Conservation (phyloP, 2,113 vertebrate genomes). For the Dasypus novemcinctus region DNA sequence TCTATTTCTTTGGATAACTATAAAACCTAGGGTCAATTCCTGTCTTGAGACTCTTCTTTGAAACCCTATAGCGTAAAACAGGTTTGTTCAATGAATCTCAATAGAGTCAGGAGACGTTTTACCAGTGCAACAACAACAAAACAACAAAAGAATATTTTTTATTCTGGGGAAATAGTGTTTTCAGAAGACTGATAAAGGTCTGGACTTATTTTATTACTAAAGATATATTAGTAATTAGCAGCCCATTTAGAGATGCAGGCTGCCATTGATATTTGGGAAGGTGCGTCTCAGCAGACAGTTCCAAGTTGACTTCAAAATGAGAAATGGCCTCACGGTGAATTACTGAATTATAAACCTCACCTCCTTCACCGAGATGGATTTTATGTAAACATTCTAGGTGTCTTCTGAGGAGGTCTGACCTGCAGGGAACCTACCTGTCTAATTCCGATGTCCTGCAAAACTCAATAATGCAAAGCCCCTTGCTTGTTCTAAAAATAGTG, state of each 20-base stretch:
- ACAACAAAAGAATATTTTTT: slow-evolving; percentile 1
- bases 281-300: slow-evolving; percentile 1
- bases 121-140: not conserved
- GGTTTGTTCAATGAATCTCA: not conserved
- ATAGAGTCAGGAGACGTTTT: not conserved
- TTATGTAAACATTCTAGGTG: not conserved
- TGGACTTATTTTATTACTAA: not conserved
- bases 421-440: slow-evolving; percentile 5
- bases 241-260: not conserved
- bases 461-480: slow-evolving; percentile 22
- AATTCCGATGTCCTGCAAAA: slow-evolving; percentile 15
- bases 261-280: slow-evolving; percentile 14
- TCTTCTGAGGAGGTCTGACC: slow-evolving; percentile 21
- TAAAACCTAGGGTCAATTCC: not conserved
- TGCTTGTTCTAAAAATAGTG: slow-evolving; percentile 76
- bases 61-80: not conserved
- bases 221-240: slow-evolving; percentile 3
- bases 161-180: not conserved
- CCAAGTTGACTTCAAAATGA: slow-evolving; percentile 23
- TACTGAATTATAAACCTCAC: not conserved
- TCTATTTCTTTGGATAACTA: not conserved
- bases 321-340: not conserved
- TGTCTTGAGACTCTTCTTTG: not conserved
- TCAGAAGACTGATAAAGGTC: not conserved
- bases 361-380: not conserved